phyloP scores from a whole-genome alignment of 2,888 invertebrate genomes.

The Heliothis peltigera region DNA sequence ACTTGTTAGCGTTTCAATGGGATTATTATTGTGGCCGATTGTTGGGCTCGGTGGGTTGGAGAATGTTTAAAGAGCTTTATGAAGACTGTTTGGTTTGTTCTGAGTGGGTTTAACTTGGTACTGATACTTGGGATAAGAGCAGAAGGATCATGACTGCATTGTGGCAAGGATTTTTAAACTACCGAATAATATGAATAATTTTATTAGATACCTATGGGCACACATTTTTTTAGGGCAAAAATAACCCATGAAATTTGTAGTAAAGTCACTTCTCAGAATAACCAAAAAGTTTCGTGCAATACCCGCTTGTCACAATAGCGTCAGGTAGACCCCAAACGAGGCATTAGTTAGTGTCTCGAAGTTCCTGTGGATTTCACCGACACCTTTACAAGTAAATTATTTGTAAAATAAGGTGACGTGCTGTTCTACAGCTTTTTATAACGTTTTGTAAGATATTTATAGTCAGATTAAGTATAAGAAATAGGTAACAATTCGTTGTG shows the following conservation, averaged over 20 bases:
- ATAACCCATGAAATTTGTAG: constrained; percentile 6
- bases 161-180: too few relatives aligned
- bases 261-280: constrained; percentile 24
- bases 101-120: constrained; percentile 20
- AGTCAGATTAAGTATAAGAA: too few relatives aligned
- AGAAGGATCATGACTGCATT: constrained; percentile 17
- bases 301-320: constrained; percentile 24
- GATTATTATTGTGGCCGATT: constrained; percentile 67
- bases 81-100: constrained; percentile 36
- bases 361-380: background rate
- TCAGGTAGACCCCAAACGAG: constrained; percentile 31
- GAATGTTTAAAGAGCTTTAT: constrained; percentile 41
- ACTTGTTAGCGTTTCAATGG: constrained; percentile 71
- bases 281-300: constrained; percentile 20
- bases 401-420: too few relatives aligned
- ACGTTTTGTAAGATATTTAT: too few relatives aligned
- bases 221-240: too few relatives aligned
- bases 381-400: too few relatives aligned
- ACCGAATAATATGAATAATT: too few relatives aligned
- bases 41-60: constrained; percentile 46
- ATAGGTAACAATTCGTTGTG: background rate
- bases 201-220: too few relatives aligned
- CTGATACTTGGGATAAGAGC: constrained; percentile 10
- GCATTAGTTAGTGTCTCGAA: background rate
- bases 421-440: too few relatives aligned